Evolutionary conservation across 2,888 invertebrate genomes (phyloP), one percentile per base, ranked within the genome.

Genomic region (Nomada hirtipes): DNA sequence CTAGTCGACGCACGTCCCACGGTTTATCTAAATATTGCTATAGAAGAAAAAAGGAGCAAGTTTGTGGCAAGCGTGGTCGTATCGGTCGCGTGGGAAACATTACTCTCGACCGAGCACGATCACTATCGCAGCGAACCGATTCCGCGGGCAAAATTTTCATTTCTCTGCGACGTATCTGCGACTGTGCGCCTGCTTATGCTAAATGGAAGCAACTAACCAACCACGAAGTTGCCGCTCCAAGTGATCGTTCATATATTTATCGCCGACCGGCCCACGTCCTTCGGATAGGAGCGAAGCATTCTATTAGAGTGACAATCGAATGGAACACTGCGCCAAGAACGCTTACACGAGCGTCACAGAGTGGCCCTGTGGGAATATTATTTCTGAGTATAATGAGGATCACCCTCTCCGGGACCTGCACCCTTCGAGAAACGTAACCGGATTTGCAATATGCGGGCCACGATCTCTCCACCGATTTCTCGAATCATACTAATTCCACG

Each of bases 81-180:
- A 89, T 89, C 89, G 80, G 87, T 70, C 90, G 85, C 91, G 90
- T 89, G 90, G 91, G 89, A 90, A 87, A 88, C 89, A 91, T 90
- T 89, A 90, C 79, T 90, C 86, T 80, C 78, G 68, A 47, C 70
- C 76, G 81, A 72, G 61, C 67, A 68, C 85, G 87, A 86, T 85
- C 79, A 76, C 76, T 78, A 75, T 83, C 79, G 36, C 64, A 59
- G 76, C 47, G 47, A 64, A 67, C 77, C 83, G 87, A 88, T 87
- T 81, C 76, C 75, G 42, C 77, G 59, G n/a, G 71, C 67, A 52
- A 83, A 86, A 78, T 85, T 88, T 82, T 79, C 68, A 68, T 80
- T 72, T 61, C 55, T 11, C 18, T 4, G n/a, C 29, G 47, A 36
- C 50, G 36, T 20, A 36, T 67, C 64, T 71, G 73, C 76, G 44